Evolutionary conservation across 1,140 invertebrate species (phyloP), one percentile per base, ranked within the genome.

Genomic region (Pristionchus pacificus): DNA sequence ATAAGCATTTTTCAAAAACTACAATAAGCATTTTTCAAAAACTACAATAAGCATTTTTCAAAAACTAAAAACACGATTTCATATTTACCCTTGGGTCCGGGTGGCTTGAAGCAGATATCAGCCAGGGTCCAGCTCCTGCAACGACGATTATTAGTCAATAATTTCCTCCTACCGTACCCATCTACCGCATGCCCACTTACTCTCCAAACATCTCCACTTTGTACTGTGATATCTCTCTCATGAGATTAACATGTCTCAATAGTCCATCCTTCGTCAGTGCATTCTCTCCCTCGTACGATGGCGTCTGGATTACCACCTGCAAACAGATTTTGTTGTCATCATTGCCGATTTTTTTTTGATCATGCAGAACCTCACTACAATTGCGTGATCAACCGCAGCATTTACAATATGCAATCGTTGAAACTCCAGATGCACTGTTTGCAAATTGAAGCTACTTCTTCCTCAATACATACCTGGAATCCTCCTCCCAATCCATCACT

Each of bases 31-130:
- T 62, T 27, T 24, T 57, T 19, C 24, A 57, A 57, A 62, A 62
- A 62, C 15, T 14, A 15, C 14, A 62, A 62, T 15, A n/a, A 65
- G 29, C n/a, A 3, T 19, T 65, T 65, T 65, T 49, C 1, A 65
- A 65, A 14, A 65, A 0, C 25, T 6, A 38, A 30, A 65, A 49
- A 31, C 29, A 66, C 6, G 27, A 0, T 66, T 58, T 24, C 58
- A 68, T 25, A 30, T 2, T 60, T 14, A 58, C 25, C 1, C 57
- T 27, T 70, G 2, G 81, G 81, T 15, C 77, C 74, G 30, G 81
- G 82, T 1, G 81, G 82, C 61, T 83, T 83, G 70, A 83, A 83
- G 64, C 81, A 83, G 60, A 83, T 83, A 64, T 83, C 82, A 10
- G 82, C 61, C 24, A 83, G 71, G 49, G 74, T 70, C 81, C 81